phyloP scores from a whole-genome alignment of 2,113 vertebrate genomes.

The Datnioides undecimradiatus region DNA sequence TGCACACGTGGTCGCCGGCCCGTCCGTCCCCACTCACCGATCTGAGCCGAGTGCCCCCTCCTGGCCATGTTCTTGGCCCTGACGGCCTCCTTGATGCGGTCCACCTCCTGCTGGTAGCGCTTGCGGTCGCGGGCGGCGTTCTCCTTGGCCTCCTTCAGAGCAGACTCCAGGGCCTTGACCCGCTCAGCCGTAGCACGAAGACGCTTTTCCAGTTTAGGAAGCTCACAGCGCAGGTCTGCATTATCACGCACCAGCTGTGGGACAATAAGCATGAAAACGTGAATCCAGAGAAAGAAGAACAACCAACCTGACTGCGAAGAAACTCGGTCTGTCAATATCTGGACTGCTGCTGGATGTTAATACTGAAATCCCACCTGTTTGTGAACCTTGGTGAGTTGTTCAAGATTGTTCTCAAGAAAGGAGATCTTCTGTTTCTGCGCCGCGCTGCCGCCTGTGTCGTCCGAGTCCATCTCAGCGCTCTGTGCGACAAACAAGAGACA shows the following conservation, averaged over 20 bases:
- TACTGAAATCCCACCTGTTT: constrained; percentile 88
- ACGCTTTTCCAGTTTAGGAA: constrained; percentile 97
- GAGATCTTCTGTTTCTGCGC: constrained; percentile 99
- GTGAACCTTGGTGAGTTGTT: constrained; percentile 98
- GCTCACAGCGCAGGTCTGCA: constrained; percentile 97
- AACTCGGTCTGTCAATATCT: too few species aligned
- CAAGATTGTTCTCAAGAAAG: constrained; percentile 98
- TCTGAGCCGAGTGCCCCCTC: constrained; percentile 95
- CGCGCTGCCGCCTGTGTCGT: constrained; percentile 95
- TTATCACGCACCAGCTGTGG: constrained; percentile 96
- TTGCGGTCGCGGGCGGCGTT: constrained; percentile 96
- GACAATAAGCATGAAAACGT: background rate
- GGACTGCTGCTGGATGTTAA: background rate
- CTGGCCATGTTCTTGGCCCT: constrained; percentile 98
- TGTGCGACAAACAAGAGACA: constrained; percentile 51
- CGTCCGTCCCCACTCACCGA: constrained; percentile 82
- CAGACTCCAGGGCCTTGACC: constrained; percentile 97
- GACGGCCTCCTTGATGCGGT: constrained; percentile 98
- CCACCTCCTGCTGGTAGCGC: constrained; percentile 97
- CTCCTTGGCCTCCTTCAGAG: constrained; percentile 98
- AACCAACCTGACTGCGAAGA: too few species aligned
- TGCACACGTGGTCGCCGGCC: background rate
- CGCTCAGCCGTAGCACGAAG: constrained; percentile 96
- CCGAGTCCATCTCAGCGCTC: constrained; percentile 96
- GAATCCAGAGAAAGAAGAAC: too few species aligned